These are phyloP conservation scores for Scyliorhinus canicula DNA, from an alignment of 2,797 vertebrate species.

Conservation along the genomic window DNA sequence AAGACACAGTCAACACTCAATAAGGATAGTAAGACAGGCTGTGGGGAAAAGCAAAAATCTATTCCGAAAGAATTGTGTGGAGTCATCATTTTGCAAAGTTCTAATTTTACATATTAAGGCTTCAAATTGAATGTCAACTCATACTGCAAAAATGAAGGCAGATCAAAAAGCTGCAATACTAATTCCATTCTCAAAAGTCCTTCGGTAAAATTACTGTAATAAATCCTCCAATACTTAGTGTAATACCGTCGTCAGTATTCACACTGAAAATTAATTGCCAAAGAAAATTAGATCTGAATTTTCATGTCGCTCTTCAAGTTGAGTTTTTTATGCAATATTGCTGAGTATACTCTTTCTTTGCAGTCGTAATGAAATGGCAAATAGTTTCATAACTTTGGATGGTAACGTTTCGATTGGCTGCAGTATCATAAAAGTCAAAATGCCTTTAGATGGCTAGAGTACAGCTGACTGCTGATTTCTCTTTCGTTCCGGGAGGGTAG, in stretches of 20 bases:
- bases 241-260: neutral
- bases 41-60: neutral
- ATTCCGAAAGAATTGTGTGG: neutral
- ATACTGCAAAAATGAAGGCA: neutral
- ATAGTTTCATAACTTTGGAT: neutral
- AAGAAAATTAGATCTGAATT: constrained; percentile 33
- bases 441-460: neutral
- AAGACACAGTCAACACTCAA: constrained; percentile 1
- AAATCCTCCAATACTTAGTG: neutral
- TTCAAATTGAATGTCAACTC: neutral
- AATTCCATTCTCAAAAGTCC: constrained; percentile 1
- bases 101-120: neutral
- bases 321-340: neutral
- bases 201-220: constrained; percentile 6
- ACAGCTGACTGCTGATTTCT: neutral
- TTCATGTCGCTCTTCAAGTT: neutral
- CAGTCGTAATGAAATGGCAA: neutral
- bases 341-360: neutral
- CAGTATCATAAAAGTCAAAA: neutral
- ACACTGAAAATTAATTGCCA: neutral
- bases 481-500: neutral
- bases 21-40: neutral
- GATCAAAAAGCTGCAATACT: constrained; percentile 13
- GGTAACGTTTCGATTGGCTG: neutral
- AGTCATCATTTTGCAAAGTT: constrained; percentile 10